phyloP scores from a whole-genome alignment of 2,888 invertebrate genomes.

The Ptilodon capucinus region DNA sequence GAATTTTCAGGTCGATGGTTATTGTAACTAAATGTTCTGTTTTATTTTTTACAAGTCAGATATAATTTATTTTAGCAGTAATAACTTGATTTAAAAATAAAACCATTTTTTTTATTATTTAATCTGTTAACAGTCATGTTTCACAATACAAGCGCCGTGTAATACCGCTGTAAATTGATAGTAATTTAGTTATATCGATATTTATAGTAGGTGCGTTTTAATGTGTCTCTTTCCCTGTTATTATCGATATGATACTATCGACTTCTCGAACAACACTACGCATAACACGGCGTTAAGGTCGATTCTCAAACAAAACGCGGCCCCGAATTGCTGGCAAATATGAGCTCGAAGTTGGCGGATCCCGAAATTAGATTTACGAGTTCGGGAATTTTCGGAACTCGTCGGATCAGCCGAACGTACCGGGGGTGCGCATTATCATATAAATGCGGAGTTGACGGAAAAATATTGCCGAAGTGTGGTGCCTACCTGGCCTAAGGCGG shows the following conservation, averaged over 20 bases:
- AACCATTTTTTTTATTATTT: no score
- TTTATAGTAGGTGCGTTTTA: no score
- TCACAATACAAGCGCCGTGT: no score
- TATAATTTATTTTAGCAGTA: no score
- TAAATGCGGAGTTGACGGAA: constrained; percentile 70
- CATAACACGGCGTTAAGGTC: constrained; percentile 50
- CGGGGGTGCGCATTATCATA: constrained; percentile 61
- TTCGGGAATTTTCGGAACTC: constrained; percentile 75
- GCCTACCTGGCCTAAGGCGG: constrained; percentile 39
- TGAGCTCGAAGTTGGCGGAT: constrained; percentile 55
- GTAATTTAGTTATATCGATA: not conserved
- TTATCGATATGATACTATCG: not conserved
- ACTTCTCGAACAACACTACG: constrained; percentile 25
- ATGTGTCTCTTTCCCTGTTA: no score
- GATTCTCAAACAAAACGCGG: constrained; percentile 51
- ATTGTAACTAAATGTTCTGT: no score
- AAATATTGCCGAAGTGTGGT: constrained; percentile 67
- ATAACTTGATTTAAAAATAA: no score
- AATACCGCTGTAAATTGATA: no score
- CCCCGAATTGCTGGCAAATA: constrained; percentile 53
- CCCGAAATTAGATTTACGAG: constrained; percentile 77
- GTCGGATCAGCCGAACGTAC: constrained; percentile 69
- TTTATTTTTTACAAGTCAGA: no score
- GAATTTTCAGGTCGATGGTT: no score
- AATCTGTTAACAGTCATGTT: no score